phyloP scores from a whole-genome alignment of 2,888 invertebrate genomes.

The Himalopsyche japonica region DNA sequence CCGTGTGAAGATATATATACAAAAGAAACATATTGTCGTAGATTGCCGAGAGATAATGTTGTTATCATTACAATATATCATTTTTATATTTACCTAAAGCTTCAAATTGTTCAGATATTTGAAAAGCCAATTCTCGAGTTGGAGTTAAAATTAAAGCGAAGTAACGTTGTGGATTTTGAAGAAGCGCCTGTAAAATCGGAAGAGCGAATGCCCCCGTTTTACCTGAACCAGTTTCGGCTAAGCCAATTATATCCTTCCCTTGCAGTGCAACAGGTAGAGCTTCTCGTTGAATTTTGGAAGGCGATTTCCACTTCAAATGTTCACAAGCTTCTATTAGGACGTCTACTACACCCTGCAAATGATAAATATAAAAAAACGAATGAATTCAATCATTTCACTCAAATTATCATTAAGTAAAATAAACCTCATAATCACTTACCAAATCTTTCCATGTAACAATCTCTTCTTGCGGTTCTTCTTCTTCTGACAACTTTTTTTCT shows the following conservation, averaged over 20 bases:
- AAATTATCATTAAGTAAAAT: background rate
- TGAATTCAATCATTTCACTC: too few relatives aligned
- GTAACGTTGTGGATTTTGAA: conserved; percentile 91
- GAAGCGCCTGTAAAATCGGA: conserved; percentile 88
- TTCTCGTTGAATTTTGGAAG: conserved; percentile 94
- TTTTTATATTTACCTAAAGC: conserved; percentile 74
- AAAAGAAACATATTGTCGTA: background rate
- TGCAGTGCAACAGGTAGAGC: conserved; percentile 88
- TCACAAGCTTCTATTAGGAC: conserved; percentile 89
- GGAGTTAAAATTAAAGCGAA: conserved; percentile 94
- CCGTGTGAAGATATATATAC: too few relatives aligned
- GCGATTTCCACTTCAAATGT: conserved; percentile 90
- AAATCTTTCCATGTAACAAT: conserved; percentile 55
- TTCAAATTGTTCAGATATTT: conserved; percentile 98
- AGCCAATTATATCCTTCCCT: conserved; percentile 77
- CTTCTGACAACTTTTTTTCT: background rate
- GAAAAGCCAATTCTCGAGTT: conserved; percentile 96
- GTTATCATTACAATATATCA: too few relatives aligned
- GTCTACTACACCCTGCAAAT: conserved; percentile 82
- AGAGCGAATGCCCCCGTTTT: conserved; percentile 98
- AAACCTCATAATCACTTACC: conserved; percentile 44
- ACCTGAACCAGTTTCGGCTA: conserved; percentile 89
- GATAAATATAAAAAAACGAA: background rate
- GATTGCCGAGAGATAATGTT: too few relatives aligned
- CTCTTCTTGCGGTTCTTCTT: conserved; percentile 3